Evolutionary conservation across 2,797 vertebrate genomes (phyloP).

Genomic region (Acanthurus leucopareius): DNA sequence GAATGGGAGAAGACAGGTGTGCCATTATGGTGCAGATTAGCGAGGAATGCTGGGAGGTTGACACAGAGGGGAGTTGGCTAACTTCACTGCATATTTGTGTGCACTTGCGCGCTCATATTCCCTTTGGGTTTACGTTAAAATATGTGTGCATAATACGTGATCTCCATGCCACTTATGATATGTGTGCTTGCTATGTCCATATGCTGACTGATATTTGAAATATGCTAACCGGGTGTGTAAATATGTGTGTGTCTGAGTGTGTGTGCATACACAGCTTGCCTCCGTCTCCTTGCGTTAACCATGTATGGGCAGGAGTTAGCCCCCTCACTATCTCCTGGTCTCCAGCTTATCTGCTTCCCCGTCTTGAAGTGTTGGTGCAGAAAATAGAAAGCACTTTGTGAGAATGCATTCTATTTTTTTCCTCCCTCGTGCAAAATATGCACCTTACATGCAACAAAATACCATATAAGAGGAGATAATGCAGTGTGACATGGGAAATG

Average conservation of each 20-base stretch:
- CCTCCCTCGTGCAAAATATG: constrained; percentile 33
- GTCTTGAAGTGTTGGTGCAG: constrained; percentile 72
- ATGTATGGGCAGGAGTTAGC: constrained; percentile 53
- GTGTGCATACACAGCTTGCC: constrained; percentile 40
- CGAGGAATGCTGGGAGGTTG: constrained; percentile 74
- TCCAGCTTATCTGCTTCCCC: constrained; percentile 70
- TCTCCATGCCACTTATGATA: constrained; percentile 49
- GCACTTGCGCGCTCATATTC: constrained; percentile 26
- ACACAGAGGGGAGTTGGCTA: constrained; percentile 46
- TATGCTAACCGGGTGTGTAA: constrained; percentile 60
- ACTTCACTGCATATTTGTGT: constrained; percentile 47
- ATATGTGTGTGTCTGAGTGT: constrained; percentile 17
- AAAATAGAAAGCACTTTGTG: constrained; percentile 66
- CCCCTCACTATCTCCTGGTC: constrained; percentile 59
- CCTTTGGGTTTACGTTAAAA: constrained; percentile 51
- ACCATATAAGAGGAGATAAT: constrained; percentile 40
- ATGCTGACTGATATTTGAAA: constrained; percentile 67
- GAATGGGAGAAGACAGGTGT: constrained; percentile 79
- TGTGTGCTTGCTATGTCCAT: constrained; percentile 49
- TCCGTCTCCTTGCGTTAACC: constrained; percentile 48
- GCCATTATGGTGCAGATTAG: constrained; percentile 79
- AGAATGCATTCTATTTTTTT: constrained; percentile 40
- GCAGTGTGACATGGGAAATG: constrained; percentile 21
- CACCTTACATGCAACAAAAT: constrained; percentile 32
- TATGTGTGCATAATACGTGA: constrained; percentile 45